Percentiles rank a stretch among this genome's conserved stretches.
These are phyloP conservation scores for Rachycentron canadum DNA, from an alignment of 2,797 vertebrate species.

Conservation along the genomic window DNA sequence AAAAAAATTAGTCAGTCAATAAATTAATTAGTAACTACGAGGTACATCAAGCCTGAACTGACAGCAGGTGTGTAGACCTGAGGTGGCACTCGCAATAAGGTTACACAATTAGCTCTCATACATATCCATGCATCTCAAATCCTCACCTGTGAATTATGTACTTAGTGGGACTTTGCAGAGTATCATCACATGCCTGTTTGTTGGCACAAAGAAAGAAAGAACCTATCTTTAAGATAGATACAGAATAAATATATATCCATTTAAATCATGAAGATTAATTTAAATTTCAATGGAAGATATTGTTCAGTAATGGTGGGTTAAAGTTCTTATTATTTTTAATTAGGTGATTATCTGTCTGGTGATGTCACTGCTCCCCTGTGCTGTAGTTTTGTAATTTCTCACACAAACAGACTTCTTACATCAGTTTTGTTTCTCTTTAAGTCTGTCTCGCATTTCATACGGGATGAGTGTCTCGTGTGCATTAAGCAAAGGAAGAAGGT, in stretches of 20 bases:
- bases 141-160: constrained; percentile 73
- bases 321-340: not conserved
- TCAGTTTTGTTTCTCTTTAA: not conserved
- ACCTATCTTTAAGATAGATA: not conserved
- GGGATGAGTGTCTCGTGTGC: not conserved
- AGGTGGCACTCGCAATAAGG: constrained; percentile 53
- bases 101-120: constrained; percentile 72
- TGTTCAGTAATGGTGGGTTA: not conserved
- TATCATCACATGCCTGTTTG: constrained; percentile 45
- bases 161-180: constrained; percentile 74
- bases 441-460: not conserved
- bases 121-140: constrained; percentile 70
- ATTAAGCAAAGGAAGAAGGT: not conserved
- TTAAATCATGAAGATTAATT: not conserved
- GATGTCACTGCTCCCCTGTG: not conserved
- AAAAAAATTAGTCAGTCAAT: not conserved
- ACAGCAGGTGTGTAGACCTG: constrained; percentile 65
- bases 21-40: not conserved
- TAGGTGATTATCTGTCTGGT: not conserved
- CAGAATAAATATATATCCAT: not conserved
- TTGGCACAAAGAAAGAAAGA: constrained; percentile 6
- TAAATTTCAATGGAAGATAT: not conserved
- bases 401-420: not conserved
- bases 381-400: not conserved
- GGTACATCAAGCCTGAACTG: constrained; percentile 12